Evolutionary conservation across 2,888 invertebrate species (phyloP), one percentile per base, ranked within the genome.

Genomic region (Lumbricus terrestris): DNA sequence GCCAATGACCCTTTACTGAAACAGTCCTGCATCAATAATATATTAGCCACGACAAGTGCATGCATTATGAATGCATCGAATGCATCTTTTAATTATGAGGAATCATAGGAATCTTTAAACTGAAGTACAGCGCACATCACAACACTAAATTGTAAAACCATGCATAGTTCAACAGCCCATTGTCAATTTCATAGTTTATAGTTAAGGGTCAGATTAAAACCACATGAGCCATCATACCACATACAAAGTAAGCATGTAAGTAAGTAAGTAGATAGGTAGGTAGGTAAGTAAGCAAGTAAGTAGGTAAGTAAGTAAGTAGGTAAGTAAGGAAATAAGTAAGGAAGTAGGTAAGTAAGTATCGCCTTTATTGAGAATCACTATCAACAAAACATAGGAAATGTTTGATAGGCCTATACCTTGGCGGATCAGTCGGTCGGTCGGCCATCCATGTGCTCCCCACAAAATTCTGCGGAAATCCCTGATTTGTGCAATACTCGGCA

Each of bases 401-500:
- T 69, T n/a, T 6, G 69, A n/a, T n/a, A n/a, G n/a, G n/a, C n/a
- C n/a, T 13, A 11, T 37, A 85, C 85, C 85, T 85, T 34, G 85
- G 37, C 1, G 85, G 85, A 85, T 85, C n/a, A 34, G 85, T 33
- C 34, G 37, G 11, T 85, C 85, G 34, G 34, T 85, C 85, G 23
- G 85, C 37, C 85, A 85, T 85, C 35, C 85, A 85, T 37, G 85
- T 37, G 11, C 23, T 37, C 37, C 85, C 85, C 34, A 37, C 85
- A 85, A 85, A 34, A 85, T 85, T 35, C 34, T 85, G 85, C 85
- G 29, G 85, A 85, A 85, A 34, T 85, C 85, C 37, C 35, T 35
- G 85, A 35, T 37, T 37, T 85, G 34, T 33, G 16, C 85, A 85
- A 35, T 85, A 85, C 37, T 85, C 85, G 35, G 37, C 35, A 35